These are phyloP conservation scores for Campoletis raptor DNA, from an alignment of 2,888 invertebrate genomes.

Conservation along the genomic window DNA sequence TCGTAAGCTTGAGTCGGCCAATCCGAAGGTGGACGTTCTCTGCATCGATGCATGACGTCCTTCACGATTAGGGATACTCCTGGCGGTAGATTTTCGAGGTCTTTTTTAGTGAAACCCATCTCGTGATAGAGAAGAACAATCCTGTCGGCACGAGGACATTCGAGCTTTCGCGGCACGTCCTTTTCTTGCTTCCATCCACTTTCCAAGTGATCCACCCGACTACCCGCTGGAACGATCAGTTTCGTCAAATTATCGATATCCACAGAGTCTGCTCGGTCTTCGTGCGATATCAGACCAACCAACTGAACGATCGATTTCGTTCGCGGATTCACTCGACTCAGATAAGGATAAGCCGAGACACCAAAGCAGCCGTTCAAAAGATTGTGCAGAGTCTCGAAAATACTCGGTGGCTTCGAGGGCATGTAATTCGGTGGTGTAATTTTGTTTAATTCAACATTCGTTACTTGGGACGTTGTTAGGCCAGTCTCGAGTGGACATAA, in stretches of 20 bases:
- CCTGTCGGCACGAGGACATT: conserved; percentile 81
- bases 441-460: conserved; percentile 87
- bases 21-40: conserved; percentile 90
- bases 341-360: conserved; percentile 89
- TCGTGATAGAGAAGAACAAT: conserved; percentile 87
- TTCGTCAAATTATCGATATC: conserved; percentile 80
- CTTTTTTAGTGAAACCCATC: conserved; percentile 88
- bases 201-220: conserved; percentile 80
- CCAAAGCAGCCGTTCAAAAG: conserved; percentile 87
- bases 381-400: conserved; percentile 90
- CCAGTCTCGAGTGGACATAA: conserved; percentile 85
- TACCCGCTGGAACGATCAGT: conserved; percentile 82
- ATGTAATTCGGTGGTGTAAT: conserved; percentile 88
- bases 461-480: conserved; percentile 85
- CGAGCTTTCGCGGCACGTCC: conserved; percentile 74
- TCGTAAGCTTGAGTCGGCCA: conserved; percentile 91
- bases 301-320: conserved; percentile 92
- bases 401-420: conserved; percentile 88
- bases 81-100: conserved; percentile 90
- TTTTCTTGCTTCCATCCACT: conserved; percentile 75
- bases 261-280: conserved; percentile 71
- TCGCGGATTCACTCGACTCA: conserved; percentile 90
- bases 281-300: conserved; percentile 81
- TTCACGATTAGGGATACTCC: conserved; percentile 90
- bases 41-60: conserved; percentile 89